A percentile compares a stretch with the other conserved stretches of the same genome.
phyloP scores from a whole-genome alignment of 2,113 vertebrate genomes.

The Eublepharis macularius region DNA sequence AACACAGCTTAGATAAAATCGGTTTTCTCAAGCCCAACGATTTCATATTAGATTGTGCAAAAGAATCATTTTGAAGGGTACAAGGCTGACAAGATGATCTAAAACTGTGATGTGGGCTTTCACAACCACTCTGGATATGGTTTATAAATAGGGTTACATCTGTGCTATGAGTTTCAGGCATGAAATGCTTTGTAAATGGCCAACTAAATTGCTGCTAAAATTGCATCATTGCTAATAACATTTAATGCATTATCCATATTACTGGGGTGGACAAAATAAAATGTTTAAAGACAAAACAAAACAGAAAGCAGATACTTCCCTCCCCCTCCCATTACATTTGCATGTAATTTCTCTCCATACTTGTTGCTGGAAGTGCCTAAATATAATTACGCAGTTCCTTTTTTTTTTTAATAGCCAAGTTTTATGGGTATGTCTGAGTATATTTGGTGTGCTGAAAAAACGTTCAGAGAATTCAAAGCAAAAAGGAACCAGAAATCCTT shows the following conservation, averaged over 20 bases:
- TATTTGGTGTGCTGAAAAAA: not conserved
- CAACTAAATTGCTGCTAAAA: conserved; percentile 37
- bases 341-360: not conserved
- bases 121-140: not conserved
- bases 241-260: conserved; percentile 23
- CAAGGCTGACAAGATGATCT: not conserved
- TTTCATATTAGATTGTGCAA: conserved; percentile 9
- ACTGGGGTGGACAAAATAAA: not conserved
- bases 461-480: not conserved
- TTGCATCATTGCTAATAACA: not conserved
- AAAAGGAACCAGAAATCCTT: not conserved
- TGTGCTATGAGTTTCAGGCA: conserved; percentile 7
- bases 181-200: conserved; percentile 9
- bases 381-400: not conserved
- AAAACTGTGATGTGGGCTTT: not conserved
- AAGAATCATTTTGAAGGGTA: not conserved
- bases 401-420: conserved; percentile 29
- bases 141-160: not conserved
- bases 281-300: not conserved
- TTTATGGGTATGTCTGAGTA: not conserved
- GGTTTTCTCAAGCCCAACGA: conserved; percentile 13
- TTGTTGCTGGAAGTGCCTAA: conserved; percentile 9
- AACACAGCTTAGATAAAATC: conserved; percentile 9
- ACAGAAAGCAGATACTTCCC: not conserved
- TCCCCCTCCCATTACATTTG: not conserved